Percentiles rank a stretch among this genome's conserved stretches.
Conservation (phyloP, 2,888 invertebrate genomes). For the Callinectes sapidus region DNA sequence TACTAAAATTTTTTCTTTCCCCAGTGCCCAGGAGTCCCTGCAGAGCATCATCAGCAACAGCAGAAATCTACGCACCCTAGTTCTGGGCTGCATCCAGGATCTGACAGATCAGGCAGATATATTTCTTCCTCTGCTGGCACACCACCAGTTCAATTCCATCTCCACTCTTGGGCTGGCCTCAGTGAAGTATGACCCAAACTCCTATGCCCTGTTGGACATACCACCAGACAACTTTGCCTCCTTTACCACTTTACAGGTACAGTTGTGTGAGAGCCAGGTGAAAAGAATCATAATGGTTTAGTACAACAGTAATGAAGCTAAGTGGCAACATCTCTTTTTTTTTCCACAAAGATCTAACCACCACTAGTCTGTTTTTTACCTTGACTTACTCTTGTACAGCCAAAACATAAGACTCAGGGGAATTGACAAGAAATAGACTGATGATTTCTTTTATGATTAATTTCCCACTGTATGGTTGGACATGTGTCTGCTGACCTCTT, state of each 20-base stretch:
- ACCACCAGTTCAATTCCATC: constrained; percentile 79
- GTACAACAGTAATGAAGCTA: neutral
- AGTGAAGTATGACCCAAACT: constrained; percentile 84
- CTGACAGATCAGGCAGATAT: constrained; percentile 77
- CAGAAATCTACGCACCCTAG: constrained; percentile 77
- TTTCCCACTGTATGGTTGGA: too few relatives aligned
- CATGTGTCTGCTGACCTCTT: too few relatives aligned
- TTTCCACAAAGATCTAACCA: too few relatives aligned
- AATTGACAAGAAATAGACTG: too few relatives aligned
- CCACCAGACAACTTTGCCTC: constrained; percentile 80
- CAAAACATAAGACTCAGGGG: too few relatives aligned
- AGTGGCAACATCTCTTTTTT: too few relatives aligned
- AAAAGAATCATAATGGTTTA: neutral
- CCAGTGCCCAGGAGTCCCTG: constrained; percentile 74
- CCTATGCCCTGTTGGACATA: constrained; percentile 80
- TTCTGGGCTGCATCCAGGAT: constrained; percentile 80
- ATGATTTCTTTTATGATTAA: too few relatives aligned
- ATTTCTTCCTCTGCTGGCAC: constrained; percentile 77
- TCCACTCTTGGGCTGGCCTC: constrained; percentile 83
- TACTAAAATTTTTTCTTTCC: neutral
- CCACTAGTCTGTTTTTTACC: too few relatives aligned
- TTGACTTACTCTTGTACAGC: too few relatives aligned
- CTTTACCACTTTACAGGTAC: constrained; percentile 80
- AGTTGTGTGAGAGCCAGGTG: neutral
- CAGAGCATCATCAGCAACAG: constrained; percentile 77